phyloP scores from a whole-genome alignment of 2,888 invertebrate species.

The Rhagium mordax region DNA sequence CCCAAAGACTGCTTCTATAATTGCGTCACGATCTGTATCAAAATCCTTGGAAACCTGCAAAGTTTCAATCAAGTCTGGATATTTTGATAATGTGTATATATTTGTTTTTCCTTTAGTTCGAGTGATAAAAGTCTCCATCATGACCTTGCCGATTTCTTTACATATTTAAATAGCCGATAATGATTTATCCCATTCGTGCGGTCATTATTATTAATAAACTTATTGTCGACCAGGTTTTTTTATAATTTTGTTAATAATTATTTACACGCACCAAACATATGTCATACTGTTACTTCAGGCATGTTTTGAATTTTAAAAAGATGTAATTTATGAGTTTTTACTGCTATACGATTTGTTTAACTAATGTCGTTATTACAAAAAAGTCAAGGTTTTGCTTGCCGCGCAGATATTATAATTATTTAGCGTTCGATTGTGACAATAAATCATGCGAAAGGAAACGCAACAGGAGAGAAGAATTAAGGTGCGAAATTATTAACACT shows the following conservation, averaged over 20 bases:
- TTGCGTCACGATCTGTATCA: too few species aligned
- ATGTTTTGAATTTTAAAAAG: slow-evolving; percentile 1
- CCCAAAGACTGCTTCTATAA: too few species aligned
- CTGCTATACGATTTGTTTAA: neutral
- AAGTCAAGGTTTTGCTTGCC: neutral
- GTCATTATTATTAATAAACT: slow-evolving; percentile 12
- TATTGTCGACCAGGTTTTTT: neutral
- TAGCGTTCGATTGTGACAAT: neutral
- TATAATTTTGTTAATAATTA: slow-evolving; percentile 4
- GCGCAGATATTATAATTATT: neutral
- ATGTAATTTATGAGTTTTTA: neutral
- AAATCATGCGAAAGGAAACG: neutral
- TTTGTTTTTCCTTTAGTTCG: too few species aligned
- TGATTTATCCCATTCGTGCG: neutral
- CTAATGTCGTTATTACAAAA: neutral
- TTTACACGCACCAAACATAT: neutral
- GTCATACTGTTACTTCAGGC: slow-evolving; percentile 10
- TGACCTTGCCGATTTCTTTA: too few species aligned
- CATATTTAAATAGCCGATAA: too few species aligned
- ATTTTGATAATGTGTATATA: too few species aligned
- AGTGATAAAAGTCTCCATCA: too few species aligned
- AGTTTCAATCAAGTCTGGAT: too few species aligned
- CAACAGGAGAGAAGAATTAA: neutral
- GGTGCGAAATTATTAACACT: too few species aligned
- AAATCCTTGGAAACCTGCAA: too few species aligned